Evolutionary conservation across 2,888 invertebrate genomes (phyloP), one percentile per base, ranked within the genome.

Genomic region (Drosophila buzzatii): DNA sequence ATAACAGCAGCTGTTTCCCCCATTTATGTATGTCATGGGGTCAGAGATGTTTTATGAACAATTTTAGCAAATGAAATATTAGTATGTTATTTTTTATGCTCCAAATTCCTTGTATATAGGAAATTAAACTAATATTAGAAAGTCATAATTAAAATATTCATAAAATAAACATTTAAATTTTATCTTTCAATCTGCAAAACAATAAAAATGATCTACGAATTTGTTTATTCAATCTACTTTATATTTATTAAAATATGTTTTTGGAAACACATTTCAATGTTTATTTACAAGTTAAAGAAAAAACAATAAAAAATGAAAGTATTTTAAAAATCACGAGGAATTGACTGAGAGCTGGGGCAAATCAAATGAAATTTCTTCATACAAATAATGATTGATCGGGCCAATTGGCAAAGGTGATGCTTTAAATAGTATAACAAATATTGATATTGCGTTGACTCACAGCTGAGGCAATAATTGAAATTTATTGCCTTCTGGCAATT

Each of bases 21-120:
- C 65, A 44, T 7, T 12, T 44, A 88, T 77, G 72, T 85, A 62
- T 86, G 83, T 88, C 81, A 88, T 35, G 60, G 61, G 65, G 82
- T 51, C 73, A 68, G 8, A 16, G 23, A 23, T 6, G 1, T 44
- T 8, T 23, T 45, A 3, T 45, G 1, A 23, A 16, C 14, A 51
- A 20, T 35, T 35, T 35, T 2, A 51, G 20, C 52, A 35, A 53
- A 23, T 37, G 0, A 37, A 9, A 23, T 52, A 2, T 16, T 23
- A 16, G 7, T 53, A 16, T 20, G 23, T 20, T 35, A 14, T 20
- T 35, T 35, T 6, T 8, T 5, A 20, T 20, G 8, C 23, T 35
- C 5, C 3, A 51, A 14, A 14, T 37, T 53, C 7, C 35, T 35
- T 14, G 9, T 33, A 14, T 3, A 23, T 12, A 6, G 1, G 3